Evolutionary conservation across 1,140 invertebrate genomes (phyloP).

Genomic region (Pygmarrhopalites habei): DNA sequence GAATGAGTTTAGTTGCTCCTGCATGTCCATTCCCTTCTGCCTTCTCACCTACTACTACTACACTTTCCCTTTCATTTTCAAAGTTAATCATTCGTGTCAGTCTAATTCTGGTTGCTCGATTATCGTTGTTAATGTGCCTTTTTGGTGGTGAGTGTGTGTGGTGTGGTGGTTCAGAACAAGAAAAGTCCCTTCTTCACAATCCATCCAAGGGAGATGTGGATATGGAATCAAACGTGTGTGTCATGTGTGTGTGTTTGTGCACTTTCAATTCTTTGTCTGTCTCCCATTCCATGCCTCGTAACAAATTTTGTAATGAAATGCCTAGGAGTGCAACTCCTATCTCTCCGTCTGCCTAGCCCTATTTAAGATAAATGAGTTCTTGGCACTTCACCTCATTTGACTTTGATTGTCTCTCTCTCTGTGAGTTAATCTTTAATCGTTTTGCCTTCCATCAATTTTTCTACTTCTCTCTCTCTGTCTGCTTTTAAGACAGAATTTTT

Average conservation of each 20-base stretch:
- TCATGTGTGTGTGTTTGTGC: background rate
- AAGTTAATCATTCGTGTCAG: slow-evolving; percentile 17
- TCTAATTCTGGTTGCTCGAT: slow-evolving; percentile 1
- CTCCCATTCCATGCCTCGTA: background rate
- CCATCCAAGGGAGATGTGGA: background rate
- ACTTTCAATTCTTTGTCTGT: background rate
- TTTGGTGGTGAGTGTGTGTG: background rate
- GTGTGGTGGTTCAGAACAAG: background rate
- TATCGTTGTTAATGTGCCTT: background rate
- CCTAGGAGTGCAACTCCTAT: no score
- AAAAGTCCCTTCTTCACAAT: background rate
- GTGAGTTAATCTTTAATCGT: background rate
- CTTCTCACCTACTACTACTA: no score
- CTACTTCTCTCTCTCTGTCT: no score
- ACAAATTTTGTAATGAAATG: no score
- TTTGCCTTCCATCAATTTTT: no score
- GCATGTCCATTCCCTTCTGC: no score
- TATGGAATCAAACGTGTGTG: background rate
- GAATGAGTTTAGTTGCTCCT: no score
- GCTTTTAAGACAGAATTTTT: no score
- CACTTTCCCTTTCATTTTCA: slow-evolving; percentile 16
- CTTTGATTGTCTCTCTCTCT: background rate
- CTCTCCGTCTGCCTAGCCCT: no score
- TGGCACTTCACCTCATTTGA: no score
- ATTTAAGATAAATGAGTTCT: no score